Evolutionary conservation across 2,113 vertebrate species (phyloP), one percentile per base, ranked within the genome.

Genomic region (Grammomys surdaster): DNA sequence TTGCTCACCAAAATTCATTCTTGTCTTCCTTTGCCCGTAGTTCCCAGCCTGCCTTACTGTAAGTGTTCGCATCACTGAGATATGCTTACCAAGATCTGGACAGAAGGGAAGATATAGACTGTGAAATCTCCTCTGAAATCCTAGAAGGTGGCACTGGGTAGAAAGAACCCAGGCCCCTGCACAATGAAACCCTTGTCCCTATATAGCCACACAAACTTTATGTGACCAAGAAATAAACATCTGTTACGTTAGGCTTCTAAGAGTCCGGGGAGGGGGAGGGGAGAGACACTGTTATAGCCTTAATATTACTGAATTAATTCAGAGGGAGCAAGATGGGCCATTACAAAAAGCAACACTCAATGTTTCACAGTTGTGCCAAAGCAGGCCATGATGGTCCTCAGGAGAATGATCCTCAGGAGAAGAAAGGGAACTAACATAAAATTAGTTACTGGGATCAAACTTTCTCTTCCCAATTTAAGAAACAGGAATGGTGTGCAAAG

Each of bases 21-120:
- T 89, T 85, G n/a, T 92, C 67, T 84, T 82, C 94, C 82, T n/a
- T 16, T 82, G 76, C 76, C 90, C 85, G 70, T 40, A 58, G 51
- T 81, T 85, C 72, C 43, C 40, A 95, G 80, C n/a, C 31, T 92
- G 65, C 63, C 72, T 86, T 90, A 73, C 43, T 3, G 46, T 65
- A 95, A 36, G 17, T 16, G 31, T 40, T 43, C 54, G 36, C 6
- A 80, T 40, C 40, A 89, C 67, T 88, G 70, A 73, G 22, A 90
- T 88, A 43, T 69, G 63, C 90, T 48, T 91, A 84, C 73, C 19
- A 13, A 58, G 56, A 87, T 33, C 20, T 75, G 22, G 67, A 87
- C 43, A 93, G 46, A 90, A 93, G 26, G 33, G 33, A 54, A 22
- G 40, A 5, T 43, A 12, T 28, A 67, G 54, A 54, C 54, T 65